Percentiles rank a stretch among this genome's conserved stretches.
Conservation (phyloP, 2,797 vertebrate species). For the Melanotaenia boesemani region DNA sequence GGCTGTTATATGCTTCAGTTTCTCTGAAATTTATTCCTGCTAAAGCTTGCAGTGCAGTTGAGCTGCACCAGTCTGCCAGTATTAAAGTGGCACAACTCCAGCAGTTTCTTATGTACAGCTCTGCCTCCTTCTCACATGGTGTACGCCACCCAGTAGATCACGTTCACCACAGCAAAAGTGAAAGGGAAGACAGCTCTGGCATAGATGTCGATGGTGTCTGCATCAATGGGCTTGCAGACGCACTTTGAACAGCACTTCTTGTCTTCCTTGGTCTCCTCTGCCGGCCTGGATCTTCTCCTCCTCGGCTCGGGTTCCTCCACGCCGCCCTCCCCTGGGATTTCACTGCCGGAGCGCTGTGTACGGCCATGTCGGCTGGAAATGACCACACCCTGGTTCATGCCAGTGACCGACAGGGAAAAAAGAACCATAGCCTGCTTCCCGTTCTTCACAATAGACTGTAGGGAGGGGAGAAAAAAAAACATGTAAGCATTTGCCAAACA, state of each 20-base stretch:
- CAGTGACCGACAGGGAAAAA: slow-evolving; percentile 94
- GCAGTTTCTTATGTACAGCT: slow-evolving; percentile 71
- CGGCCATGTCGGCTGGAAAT: slow-evolving; percentile 87
- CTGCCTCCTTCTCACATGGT: slow-evolving; percentile 86
- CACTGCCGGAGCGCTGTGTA: slow-evolving; percentile 78
- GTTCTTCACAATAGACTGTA: slow-evolving; percentile 93
- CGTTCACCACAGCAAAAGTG: slow-evolving; percentile 95
- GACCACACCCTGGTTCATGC: slow-evolving; percentile 91
- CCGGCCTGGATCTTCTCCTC: slow-evolving; percentile 70
- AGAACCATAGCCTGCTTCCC: slow-evolving; percentile 94
- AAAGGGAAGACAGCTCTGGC: slow-evolving; percentile 96
- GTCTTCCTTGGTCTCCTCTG: slow-evolving; percentile 75
- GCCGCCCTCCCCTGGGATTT: slow-evolving; percentile 81
- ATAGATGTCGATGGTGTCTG: slow-evolving; percentile 97
- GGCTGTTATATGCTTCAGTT: slow-evolving; percentile 34
- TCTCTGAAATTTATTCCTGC: slow-evolving; percentile 30
- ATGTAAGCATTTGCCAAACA: slow-evolving; percentile 1
- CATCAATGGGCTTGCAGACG: slow-evolving; percentile 93
- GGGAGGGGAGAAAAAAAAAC: slow-evolving; percentile 31
- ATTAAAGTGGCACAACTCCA: slow-evolving; percentile 53
- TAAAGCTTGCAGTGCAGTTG: slow-evolving; percentile 38
- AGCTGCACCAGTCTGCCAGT: slow-evolving; percentile 59
- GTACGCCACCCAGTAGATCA: slow-evolving; percentile 98
- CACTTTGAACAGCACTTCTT: slow-evolving; percentile 89
- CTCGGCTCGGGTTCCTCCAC: slow-evolving; percentile 85